Evolutionary conservation across 1,140 invertebrate species (phyloP).

Genomic region (Paracyclopina nana): DNA sequence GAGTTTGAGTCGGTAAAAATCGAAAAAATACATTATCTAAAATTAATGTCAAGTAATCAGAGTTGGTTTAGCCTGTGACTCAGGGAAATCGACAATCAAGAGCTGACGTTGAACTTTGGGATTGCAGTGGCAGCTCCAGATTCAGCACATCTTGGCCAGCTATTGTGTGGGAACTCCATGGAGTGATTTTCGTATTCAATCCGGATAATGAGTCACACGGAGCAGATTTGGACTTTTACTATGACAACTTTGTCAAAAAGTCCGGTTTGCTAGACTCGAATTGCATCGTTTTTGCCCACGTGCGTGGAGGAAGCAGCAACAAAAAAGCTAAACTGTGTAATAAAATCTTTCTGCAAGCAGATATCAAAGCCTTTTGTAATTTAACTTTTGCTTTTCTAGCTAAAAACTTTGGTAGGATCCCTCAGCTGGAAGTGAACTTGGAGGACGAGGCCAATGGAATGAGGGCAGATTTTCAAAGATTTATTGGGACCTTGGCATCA

Average conservation of each 20-base stretch:
- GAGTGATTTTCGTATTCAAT: not conserved
- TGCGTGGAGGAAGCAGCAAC: not conserved
- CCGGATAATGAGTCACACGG: not conserved
- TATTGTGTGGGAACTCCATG: not conserved
- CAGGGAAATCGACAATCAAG: not conserved
- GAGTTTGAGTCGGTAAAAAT: not conserved
- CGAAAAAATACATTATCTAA: too few relatives aligned
- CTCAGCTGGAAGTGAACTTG: conserved; percentile 12
- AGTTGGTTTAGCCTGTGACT: too few relatives aligned
- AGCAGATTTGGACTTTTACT: not conserved
- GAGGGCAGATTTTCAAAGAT: not conserved
- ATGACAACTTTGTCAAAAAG: not conserved
- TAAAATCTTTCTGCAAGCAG: not conserved
- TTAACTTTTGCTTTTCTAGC: not conserved
- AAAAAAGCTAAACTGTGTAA: not conserved
- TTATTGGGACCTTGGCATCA: not conserved
- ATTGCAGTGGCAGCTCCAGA: not conserved
- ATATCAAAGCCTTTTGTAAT: not conserved
- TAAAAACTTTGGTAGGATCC: conserved; percentile 3
- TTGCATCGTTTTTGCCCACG: not conserved
- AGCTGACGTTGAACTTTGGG: not conserved
- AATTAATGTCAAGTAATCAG: too few relatives aligned
- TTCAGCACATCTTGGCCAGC: not conserved
- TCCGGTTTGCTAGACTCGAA: not conserved
- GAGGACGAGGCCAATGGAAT: conserved; percentile 7